A percentile compares a stretch with the other conserved stretches of the same genome.
phyloP scores from a whole-genome alignment of 2,797 vertebrate species.

The Remorina albescens region DNA sequence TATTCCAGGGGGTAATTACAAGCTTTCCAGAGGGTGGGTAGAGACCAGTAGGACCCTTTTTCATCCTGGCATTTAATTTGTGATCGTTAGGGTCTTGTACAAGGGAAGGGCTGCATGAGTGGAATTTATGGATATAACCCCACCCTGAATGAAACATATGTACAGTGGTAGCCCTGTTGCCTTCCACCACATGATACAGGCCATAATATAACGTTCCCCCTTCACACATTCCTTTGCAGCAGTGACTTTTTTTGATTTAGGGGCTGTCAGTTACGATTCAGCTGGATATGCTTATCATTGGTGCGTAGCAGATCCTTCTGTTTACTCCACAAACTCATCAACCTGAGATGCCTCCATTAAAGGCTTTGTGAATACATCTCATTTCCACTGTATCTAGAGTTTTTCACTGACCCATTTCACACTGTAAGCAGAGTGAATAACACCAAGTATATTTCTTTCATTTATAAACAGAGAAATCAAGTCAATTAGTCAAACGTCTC shows the following conservation, averaged over 20 bases:
- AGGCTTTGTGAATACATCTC: neutral
- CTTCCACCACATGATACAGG: constrained; percentile 68
- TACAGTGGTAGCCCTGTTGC: constrained; percentile 46
- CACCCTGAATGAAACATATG: constrained; percentile 72
- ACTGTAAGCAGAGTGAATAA: constrained; percentile 3
- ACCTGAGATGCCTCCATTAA: constrained; percentile 2
- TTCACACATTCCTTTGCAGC: constrained; percentile 66
- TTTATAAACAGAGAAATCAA: constrained; percentile 18
- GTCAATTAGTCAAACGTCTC: constrained; percentile 42
- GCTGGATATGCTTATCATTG: constrained; percentile 42
- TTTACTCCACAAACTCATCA: constrained; percentile 14
- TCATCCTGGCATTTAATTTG: constrained; percentile 76
- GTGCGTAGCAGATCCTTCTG: constrained; percentile 13
- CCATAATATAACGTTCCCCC: constrained; percentile 64
- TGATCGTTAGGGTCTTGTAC: constrained; percentile 70
- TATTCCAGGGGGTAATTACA: constrained; percentile 76
- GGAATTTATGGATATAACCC: constrained; percentile 74
- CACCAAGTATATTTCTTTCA: constrained; percentile 23
- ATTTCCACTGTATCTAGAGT: neutral
- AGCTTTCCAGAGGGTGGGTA: constrained; percentile 70
- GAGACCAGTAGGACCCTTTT: constrained; percentile 69
- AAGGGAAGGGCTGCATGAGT: constrained; percentile 72
- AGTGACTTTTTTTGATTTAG: constrained; percentile 40
- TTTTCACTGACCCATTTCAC: too few relatives aligned
- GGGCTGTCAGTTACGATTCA: constrained; percentile 53